A percentile compares a stretch with the other conserved stretches of the same genome.
phyloP scores from a whole-genome alignment of 2,113 vertebrate genomes.

The Podilymbus podiceps region DNA sequence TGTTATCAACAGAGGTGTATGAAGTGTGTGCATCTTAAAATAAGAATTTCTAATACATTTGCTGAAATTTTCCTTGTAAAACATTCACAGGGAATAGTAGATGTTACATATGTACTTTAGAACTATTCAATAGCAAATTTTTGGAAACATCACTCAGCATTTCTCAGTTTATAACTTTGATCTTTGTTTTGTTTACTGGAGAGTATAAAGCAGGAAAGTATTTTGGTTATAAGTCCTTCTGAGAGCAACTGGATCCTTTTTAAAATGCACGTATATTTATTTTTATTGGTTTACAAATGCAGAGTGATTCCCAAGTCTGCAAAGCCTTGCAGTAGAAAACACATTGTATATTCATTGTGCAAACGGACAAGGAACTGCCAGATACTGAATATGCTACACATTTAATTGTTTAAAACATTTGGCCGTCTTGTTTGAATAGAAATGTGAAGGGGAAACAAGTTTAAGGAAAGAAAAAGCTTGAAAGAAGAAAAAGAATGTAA shows the following conservation, averaged over 20 bases:
- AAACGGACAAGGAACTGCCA: neutral
- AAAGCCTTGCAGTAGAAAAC: neutral
- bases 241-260: neutral
- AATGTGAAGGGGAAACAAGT: neutral
- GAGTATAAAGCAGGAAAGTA: neutral
- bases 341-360: neutral
- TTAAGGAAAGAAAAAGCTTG: neutral
- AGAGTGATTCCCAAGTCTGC: neutral
- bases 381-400: neutral
- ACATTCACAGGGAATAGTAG: neutral
- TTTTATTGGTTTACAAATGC: neutral
- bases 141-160: neutral
- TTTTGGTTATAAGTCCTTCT: neutral
- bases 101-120: neutral
- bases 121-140: neutral
- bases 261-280: neutral
- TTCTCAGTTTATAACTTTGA: neutral
- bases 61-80: neutral
- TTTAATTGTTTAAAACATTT: conserved; percentile 8
- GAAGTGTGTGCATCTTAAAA: neutral
- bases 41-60: neutral
- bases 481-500: neutral
- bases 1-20: neutral
- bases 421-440: neutral
- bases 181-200: neutral